Evolutionary conservation across 2,113 vertebrate species (phyloP).

Genomic region (Ovibos moschatus): DNA sequence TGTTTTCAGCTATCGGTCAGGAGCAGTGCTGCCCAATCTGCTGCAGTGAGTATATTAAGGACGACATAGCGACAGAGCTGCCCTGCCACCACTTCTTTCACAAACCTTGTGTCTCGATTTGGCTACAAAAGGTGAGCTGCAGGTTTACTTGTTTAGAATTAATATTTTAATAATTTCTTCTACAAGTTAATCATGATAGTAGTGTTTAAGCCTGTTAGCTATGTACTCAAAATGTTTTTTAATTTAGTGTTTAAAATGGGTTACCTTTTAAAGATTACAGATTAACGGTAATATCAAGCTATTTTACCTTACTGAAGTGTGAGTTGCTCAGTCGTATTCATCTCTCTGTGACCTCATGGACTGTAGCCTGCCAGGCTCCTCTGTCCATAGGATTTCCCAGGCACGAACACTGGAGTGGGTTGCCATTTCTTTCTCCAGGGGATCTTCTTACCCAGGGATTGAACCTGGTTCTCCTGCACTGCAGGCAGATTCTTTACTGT

Average conservation of each 20-base stretch:
- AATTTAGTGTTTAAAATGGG: background rate
- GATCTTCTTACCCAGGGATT: background rate
- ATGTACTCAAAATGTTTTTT: background rate
- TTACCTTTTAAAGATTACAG: background rate
- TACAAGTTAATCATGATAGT: background rate
- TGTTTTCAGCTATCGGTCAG: conserved; percentile 76
- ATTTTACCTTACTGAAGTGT: background rate
- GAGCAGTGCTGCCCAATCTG: conserved; percentile 88
- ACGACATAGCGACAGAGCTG: conserved; percentile 85
- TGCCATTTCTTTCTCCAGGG: background rate
- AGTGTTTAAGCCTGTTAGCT: background rate
- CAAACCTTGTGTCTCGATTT: conserved; percentile 83
- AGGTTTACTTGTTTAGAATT: background rate
- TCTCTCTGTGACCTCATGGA: background rate
- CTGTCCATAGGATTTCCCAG: background rate
- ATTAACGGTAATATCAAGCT: background rate
- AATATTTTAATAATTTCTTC: background rate
- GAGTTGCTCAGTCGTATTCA: fast-evolving
- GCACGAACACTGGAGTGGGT: background rate
- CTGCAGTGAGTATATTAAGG: conserved; percentile 85
- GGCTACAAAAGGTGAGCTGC: conserved; percentile 85
- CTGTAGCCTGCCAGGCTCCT: background rate
- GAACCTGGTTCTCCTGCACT: background rate
- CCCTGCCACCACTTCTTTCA: conserved; percentile 90
- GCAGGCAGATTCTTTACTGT: background rate